These are phyloP conservation scores for Laupala kohalensis DNA, from an alignment of 1,140 invertebrate genomes.

Conservation along the genomic window DNA sequence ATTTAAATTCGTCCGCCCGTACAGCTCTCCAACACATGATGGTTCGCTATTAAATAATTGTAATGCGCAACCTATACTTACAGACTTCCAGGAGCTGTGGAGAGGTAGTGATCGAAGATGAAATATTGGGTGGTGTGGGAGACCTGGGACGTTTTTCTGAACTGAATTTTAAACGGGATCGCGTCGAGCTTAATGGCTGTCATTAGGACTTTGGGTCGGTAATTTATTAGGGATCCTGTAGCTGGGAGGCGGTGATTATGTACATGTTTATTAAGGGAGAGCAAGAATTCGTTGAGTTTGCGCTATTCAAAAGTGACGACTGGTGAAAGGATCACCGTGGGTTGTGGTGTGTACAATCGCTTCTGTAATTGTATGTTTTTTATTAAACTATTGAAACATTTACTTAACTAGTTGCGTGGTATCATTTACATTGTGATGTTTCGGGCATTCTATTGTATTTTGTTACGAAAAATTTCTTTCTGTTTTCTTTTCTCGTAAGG, in stretches of 20 bases:
- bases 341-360: no score
- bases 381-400: no score
- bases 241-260: background rate
- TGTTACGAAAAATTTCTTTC: no score
- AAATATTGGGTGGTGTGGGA: background rate
- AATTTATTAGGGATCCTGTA: background rate
- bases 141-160: background rate
- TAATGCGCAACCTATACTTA: background rate
- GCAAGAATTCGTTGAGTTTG: background rate
- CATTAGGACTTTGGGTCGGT: background rate
- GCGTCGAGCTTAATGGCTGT: background rate
- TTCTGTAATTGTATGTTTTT: no score
- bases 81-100: background rate
- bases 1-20: background rate
- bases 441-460: no score
- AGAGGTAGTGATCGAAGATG: background rate
- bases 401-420: no score
- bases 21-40: background rate
- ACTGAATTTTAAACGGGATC: background rate
- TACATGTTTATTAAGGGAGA: background rate
- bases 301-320: background rate
- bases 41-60: background rate
- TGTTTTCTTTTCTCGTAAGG: no score
- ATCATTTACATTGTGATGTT: no score
- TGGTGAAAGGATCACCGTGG: no score